These are phyloP conservation scores for Tenodera sinensis DNA, from an alignment of 2,888 invertebrate species.

Conservation along the genomic window DNA sequence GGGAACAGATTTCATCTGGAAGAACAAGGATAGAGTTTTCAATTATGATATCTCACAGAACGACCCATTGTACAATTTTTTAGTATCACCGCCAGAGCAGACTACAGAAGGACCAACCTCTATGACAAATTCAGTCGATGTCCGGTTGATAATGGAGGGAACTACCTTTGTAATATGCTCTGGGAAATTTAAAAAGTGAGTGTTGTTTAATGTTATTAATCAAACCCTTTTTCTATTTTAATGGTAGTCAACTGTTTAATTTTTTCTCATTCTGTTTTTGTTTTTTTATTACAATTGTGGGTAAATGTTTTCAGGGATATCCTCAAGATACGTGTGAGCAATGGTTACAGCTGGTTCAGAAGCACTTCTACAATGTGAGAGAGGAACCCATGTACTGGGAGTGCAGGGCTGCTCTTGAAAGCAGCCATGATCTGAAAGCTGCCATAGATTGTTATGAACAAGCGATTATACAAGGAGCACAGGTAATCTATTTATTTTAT, in stretches of 20 bases:
- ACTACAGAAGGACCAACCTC: too few species aligned
- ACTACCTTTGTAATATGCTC: too few species aligned
- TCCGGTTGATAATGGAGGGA: too few species aligned
- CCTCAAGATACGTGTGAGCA: slow-evolving; percentile 54
- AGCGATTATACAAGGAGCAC: neutral
- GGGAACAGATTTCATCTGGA: too few species aligned
- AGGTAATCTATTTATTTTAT: neutral
- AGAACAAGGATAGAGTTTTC: too few species aligned
- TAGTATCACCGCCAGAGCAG: too few species aligned
- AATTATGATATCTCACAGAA: too few species aligned
- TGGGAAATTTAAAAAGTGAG: too few species aligned
- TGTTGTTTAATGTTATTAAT: too few species aligned
- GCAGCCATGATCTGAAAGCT: slow-evolving; percentile 51
- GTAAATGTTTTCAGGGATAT: slow-evolving; percentile 38
- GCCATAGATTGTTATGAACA: slow-evolving; percentile 58
- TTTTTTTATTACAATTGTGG: neutral
- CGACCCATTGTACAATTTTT: too few species aligned
- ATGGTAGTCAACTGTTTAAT: neutral
- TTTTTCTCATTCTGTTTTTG: neutral
- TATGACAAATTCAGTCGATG: too few species aligned
- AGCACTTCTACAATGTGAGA: slow-evolving; percentile 46
- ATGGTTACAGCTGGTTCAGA: slow-evolving; percentile 53
- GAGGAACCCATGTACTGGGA: slow-evolving; percentile 57
- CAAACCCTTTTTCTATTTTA: too few species aligned
- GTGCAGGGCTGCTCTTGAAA: slow-evolving; percentile 55